These are phyloP conservation scores for Drosophila kurseongensis DNA, from an alignment of 1,140 invertebrate species.

Conservation along the genomic window DNA sequence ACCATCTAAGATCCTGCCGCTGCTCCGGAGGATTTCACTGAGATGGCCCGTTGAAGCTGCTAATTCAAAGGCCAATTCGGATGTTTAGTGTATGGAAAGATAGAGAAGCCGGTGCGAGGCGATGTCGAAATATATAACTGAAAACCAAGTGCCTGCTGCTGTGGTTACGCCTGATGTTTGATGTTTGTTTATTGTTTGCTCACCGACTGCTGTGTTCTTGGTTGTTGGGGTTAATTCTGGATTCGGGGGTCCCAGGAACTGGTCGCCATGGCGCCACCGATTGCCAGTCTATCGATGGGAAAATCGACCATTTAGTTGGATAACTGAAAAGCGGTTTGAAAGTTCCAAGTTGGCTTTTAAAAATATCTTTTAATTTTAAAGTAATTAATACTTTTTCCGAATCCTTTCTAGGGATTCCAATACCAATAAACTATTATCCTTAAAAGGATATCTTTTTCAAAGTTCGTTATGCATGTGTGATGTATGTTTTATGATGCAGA, in stretches of 20 bases:
- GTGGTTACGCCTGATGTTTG: constrained; percentile 56
- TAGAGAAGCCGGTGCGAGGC: constrained; percentile 58
- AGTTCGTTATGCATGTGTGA: too few relatives aligned
- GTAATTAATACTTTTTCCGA: too few relatives aligned
- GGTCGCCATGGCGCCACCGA: constrained; percentile 32
- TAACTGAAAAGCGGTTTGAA: too few relatives aligned
- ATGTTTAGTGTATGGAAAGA: constrained; percentile 33
- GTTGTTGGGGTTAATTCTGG: constrained; percentile 30
- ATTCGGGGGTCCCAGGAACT: constrained; percentile 5
- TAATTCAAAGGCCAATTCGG: constrained; percentile 7
- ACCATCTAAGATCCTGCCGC: constrained; percentile 57
- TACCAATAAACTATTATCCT: too few relatives aligned
- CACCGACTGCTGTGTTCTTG: constrained; percentile 40
- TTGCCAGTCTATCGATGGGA: constrained; percentile 23
- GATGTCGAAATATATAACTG: constrained; percentile 54
- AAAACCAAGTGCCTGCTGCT: constrained; percentile 69
- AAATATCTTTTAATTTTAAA: too few relatives aligned
- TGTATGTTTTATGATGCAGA: too few relatives aligned
- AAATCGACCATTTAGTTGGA: neutral
- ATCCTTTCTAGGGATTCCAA: too few relatives aligned
- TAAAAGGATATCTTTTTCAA: too few relatives aligned
- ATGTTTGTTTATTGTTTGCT: constrained; percentile 68
- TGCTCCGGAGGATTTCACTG: constrained; percentile 4
- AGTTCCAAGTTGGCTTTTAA: too few relatives aligned
- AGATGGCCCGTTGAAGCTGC: neutral